phyloP scores from a whole-genome alignment of 2,113 vertebrate species.

The Prionailurus viverrinus region DNA sequence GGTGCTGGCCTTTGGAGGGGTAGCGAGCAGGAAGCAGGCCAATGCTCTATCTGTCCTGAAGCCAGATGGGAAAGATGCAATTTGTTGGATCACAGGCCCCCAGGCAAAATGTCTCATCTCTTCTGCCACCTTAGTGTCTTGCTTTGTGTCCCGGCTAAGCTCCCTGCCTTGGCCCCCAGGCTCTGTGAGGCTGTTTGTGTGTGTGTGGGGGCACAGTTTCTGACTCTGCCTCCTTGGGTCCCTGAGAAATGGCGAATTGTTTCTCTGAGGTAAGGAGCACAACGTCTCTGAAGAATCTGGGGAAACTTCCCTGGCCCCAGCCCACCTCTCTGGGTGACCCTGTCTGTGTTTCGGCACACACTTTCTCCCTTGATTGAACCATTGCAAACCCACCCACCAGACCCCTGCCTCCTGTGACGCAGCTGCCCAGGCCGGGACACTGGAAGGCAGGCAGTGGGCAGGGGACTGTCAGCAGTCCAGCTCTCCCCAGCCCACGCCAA shows the following conservation, averaged over 20 bases:
- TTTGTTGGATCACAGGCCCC: background rate
- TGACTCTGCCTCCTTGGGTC: background rate
- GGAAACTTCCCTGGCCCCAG: background rate
- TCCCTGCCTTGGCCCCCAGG: background rate
- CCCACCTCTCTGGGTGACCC: rapidly evolving
- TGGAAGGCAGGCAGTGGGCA: background rate
- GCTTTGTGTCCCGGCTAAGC: background rate
- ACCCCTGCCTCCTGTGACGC: background rate
- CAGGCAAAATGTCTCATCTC: background rate
- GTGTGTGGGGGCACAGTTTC: no score
- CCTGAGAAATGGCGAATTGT: background rate
- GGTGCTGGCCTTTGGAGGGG: background rate
- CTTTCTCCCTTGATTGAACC: background rate
- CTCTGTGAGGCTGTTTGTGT: background rate
- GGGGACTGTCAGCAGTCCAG: background rate
- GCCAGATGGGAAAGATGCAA: background rate
- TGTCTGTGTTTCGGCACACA: background rate
- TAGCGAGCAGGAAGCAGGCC: background rate
- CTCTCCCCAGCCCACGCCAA: background rate
- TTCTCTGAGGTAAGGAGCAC: background rate
- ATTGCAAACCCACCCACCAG: rapidly evolving
- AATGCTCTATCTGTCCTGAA: rapidly evolving
- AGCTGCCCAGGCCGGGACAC: background rate
- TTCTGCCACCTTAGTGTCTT: background rate
- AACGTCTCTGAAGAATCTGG: background rate